Evolutionary conservation across 2,113 vertebrate species (phyloP), one percentile per base, ranked within the genome.

Genomic region (Toxotes jaculatrix): DNA sequence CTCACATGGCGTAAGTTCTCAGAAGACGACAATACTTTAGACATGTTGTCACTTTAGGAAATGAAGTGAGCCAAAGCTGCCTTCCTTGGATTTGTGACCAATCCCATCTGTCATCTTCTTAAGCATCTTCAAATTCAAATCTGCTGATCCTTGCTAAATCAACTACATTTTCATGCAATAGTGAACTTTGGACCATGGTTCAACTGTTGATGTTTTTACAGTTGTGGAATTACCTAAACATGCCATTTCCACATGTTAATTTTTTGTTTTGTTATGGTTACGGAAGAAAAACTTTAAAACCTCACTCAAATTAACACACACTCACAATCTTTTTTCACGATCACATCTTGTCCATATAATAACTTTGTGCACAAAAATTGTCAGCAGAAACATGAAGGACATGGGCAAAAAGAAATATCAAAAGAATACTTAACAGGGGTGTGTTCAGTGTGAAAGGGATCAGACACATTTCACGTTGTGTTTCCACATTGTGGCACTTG

Each of bases 31-130:
- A 36, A 75, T 67, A 43, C 31, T 63, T 85, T 5, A 63, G 66
- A 73, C 45, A 66, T 64, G 56, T 55, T 86, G 85, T 84, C 74
- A 69, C 64, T 79, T 72, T 56, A 34, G 75, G 79, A 74, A 74
- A 81, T 56, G 7, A 68, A 71, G 60, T 56, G 40, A 88, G 75
- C 65, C 56, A 64, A 73, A 82, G 80, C 85, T 81, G 74, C 57
- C 57, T 86, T 57, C 57, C 57, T 86, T 57, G 71, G 75, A 70
- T 84, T 80, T 76, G n/a, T 43, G 65, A 73, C 47, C 57, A 70
- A 62, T 83, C 56, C 68, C 72, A 77, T 84, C 64, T 80, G 66
- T 63, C 71, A 65, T 72, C 42, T 55, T 81, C 34, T 77, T 55
- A 82, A 55, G 45, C 36, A 45, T 56, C 34, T n/a, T 57, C 10